phyloP scores from a whole-genome alignment of 2,113 vertebrate species.

The Xenopus laevis region DNA sequence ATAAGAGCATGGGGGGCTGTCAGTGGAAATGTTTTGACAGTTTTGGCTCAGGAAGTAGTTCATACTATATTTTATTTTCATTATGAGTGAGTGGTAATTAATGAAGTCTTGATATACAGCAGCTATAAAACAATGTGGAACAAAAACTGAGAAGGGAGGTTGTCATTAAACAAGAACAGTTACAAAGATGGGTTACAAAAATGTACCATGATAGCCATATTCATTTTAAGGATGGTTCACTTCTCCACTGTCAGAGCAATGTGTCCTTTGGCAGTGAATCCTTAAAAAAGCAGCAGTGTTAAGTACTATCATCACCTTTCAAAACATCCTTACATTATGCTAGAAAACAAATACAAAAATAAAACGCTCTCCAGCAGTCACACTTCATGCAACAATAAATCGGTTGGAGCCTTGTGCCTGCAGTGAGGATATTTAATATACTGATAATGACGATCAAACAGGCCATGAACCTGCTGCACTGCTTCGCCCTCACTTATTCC shows the following conservation, averaged over 20 bases:
- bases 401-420: too few species aligned
- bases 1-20: conserved; percentile 42
- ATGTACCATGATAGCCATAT: conserved; percentile 5
- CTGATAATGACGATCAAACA: too few species aligned
- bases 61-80: conserved; percentile 22
- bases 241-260: neutral
- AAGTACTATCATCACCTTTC: neutral
- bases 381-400: too few species aligned
- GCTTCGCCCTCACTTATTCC: too few species aligned
- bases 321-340: neutral
- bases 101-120: conserved; percentile 15
- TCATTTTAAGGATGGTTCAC: neutral
- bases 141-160: neutral
- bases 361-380: too few species aligned
- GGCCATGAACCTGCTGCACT: too few species aligned
- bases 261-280: conserved; percentile 6
- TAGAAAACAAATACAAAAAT: too few species aligned
- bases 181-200: conserved; percentile 25
- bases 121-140: conserved; percentile 9
- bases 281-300: conserved; percentile 14
- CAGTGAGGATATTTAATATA: too few species aligned
- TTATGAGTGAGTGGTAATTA: conserved; percentile 31
- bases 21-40: conserved; percentile 51
- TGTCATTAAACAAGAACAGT: conserved; percentile 8
- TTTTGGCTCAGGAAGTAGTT: conserved; percentile 57